Evolutionary conservation across 1,140 invertebrate genomes (phyloP), one percentile per base, ranked within the genome.

Genomic region (Nebria ingens): DNA sequence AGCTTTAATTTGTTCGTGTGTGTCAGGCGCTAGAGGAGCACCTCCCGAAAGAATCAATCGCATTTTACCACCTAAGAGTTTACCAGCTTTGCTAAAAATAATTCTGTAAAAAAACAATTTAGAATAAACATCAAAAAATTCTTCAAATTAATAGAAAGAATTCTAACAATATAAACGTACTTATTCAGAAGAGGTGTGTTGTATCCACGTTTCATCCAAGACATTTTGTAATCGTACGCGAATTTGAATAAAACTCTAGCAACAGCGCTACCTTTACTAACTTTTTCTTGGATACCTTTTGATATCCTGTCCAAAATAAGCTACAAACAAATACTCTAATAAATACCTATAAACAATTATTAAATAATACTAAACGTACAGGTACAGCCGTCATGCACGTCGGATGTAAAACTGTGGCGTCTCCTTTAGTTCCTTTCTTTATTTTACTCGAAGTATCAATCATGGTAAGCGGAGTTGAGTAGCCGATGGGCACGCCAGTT

Each of bases 391-490:
- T 93, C 74, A 99, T 87, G 60, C 95, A 86, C 1, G 95, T 97
- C 13, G 97, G 97, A 65, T 82, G 80, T 19, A 99, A 73, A 0
- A 95, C 84, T 17, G 87, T 84, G 2, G 93, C 90, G 72, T 99
- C 97, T 4, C 97, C 89, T 64, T 83, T 86, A 21, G 86, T 87
- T 2, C 95, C 95, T 58, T 84, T 83, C 76, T 93, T 94, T 56
- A 99, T 94, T 74, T 96, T 98, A 66, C 89, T 94, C 42, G 93
- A 93, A 2, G 89, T 85, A 71, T 99, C 95, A 38, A 97, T 88
- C 77, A 99, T 84, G 0, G 97, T 99, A 19, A 93, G 73, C 0
- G 96, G 89, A 0, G 93, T 93, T 1, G 93, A 97, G 72, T 98
- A 99, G 4, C 96, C 97, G 68, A 99, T 95, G 2, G 86, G 81